Evolutionary conservation across 2,113 vertebrate genomes (phyloP).

Genomic region (Coreoperca whiteheadi): DNA sequence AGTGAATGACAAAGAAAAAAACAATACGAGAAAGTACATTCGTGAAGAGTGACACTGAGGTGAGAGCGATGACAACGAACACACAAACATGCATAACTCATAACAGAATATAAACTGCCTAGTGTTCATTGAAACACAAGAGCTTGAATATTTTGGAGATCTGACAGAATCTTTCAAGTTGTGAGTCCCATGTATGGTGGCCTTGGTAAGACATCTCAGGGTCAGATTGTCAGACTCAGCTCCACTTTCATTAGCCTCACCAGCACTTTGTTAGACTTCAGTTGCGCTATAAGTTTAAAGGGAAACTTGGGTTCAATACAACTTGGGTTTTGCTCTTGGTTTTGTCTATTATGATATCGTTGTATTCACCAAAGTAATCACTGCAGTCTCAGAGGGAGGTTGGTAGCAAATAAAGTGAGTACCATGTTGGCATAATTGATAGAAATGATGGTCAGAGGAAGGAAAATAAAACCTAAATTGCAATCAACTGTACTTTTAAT

Average conservation of each 20-base stretch:
- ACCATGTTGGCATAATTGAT: not conserved
- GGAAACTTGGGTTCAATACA: not conserved
- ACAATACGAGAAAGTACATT: slow-evolving; percentile 26
- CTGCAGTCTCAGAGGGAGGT: too few species aligned
- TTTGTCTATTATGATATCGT: too few species aligned
- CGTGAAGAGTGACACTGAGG: slow-evolving; percentile 20
- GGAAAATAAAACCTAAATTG: not conserved
- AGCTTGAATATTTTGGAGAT: not conserved
- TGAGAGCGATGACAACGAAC: slow-evolving; percentile 38
- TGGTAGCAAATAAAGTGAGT: not conserved
- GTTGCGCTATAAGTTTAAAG: not conserved
- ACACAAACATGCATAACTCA: slow-evolving; percentile 7
- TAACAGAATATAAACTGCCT: not conserved
- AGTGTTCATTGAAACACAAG: not conserved
- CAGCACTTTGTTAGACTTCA: not conserved
- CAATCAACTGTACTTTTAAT: not conserved
- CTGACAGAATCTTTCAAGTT: slow-evolving; percentile 21
- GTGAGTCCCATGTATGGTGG: not conserved
- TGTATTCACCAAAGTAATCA: not conserved
- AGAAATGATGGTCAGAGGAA: not conserved
- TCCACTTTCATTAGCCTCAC: not conserved
- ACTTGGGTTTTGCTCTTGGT: not conserved
- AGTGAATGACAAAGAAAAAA: slow-evolving; percentile 35
- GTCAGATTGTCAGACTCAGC: slow-evolving; percentile 1
- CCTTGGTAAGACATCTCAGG: slow-evolving; percentile 6